Conservation (phyloP, 2,113 vertebrate genomes). For the Fulmarus glacialis region DNA sequence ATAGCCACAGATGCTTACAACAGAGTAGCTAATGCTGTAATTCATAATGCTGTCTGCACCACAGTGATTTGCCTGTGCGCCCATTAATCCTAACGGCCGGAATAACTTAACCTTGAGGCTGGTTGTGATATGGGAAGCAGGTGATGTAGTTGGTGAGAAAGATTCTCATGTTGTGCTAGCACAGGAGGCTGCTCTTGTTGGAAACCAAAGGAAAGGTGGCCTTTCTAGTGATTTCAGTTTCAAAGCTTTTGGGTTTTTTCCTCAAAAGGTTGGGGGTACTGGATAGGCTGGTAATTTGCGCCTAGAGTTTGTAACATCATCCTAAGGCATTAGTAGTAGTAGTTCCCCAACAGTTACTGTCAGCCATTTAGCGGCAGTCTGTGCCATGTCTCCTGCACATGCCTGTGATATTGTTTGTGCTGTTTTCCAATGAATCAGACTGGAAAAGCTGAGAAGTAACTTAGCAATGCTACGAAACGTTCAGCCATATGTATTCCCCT, state of each 20-base stretch:
- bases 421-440: background rate
- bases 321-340: background rate
- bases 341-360: background rate
- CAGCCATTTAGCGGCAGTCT: background rate
- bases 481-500: background rate
- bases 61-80: fast-evolving
- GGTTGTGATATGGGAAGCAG: background rate
- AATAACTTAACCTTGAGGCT: background rate
- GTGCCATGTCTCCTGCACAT: fast-evolving
- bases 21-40: background rate
- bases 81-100: background rate
- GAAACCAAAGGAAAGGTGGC: background rate
- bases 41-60: background rate
- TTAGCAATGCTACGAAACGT: fast-evolving
- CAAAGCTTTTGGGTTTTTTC: background rate
- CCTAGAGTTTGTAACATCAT: background rate
- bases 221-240: background rate
- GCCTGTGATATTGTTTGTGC: background rate
- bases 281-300: background rate
- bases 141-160: background rate
- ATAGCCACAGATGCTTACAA: background rate
- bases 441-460: background rate
- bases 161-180: background rate
- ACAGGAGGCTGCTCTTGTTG: background rate
- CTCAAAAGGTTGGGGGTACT: background rate